Evolutionary conservation across 2,113 vertebrate species (phyloP).

Genomic region (Erythrocercus mccallii): DNA sequence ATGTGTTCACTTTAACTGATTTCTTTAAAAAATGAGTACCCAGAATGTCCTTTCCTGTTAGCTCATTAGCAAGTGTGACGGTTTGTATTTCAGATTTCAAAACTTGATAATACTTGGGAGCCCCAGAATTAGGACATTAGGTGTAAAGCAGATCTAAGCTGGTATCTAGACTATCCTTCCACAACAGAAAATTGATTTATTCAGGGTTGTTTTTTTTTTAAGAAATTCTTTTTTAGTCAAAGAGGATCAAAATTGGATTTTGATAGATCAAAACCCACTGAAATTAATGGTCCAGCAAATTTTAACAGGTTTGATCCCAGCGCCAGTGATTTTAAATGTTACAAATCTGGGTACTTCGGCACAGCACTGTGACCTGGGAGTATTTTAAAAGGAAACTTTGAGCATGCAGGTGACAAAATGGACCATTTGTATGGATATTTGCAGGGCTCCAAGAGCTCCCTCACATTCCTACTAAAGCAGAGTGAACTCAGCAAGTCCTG

Average conservation of each 20-base stretch:
- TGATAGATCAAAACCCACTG: background rate
- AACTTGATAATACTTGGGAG: background rate
- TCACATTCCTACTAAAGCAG: background rate
- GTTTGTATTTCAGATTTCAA: background rate
- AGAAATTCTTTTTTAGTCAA: background rate
- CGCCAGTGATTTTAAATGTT: background rate
- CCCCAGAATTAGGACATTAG: background rate
- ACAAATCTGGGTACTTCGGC: background rate
- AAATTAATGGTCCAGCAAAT: background rate
- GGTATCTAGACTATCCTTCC: background rate
- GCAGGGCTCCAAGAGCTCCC: background rate
- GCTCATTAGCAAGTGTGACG: background rate
- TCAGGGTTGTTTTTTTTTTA: background rate
- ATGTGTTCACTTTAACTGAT: background rate
- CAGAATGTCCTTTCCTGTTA: background rate
- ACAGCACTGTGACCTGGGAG: background rate
- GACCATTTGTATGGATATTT: background rate
- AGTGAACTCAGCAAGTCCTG: background rate
- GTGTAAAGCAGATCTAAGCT: background rate
- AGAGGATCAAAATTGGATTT: background rate
- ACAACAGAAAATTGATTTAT: background rate
- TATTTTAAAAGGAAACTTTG: background rate
- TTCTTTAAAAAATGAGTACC: background rate
- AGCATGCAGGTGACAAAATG: background rate
- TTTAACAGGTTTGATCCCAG: background rate